Conservation (phyloP, 2,113 vertebrate genomes). For the Solea senegalensis region DNA sequence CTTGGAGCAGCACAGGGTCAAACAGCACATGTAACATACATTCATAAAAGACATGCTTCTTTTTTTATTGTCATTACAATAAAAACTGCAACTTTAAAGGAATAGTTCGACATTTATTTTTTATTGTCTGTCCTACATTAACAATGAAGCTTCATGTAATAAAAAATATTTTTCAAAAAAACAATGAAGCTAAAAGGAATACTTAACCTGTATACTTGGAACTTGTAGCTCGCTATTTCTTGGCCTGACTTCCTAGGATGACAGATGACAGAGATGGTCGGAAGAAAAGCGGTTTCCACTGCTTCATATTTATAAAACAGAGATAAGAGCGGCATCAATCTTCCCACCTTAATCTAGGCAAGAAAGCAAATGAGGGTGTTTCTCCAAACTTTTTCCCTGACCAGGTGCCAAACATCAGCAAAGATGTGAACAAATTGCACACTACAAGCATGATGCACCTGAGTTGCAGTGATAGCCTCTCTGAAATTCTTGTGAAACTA, state of each 20-base stretch:
- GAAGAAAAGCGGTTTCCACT: too few relatives aligned
- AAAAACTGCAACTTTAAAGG: not conserved
- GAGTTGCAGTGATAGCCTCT: not conserved
- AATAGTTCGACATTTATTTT: not conserved
- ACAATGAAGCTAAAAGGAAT: too few relatives aligned
- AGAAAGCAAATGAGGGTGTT: not conserved
- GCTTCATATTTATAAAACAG: too few relatives aligned
- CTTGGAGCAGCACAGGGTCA: too few relatives aligned
- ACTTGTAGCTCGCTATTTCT: not conserved
- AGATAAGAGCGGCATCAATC: not conserved
- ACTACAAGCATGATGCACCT: not conserved
- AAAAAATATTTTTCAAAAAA: too few relatives aligned
- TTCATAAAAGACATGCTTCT: too few relatives aligned
- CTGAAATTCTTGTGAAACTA: conserved; percentile 15
- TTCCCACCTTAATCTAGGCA: not conserved
- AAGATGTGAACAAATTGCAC: not conserved
- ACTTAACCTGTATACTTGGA: too few relatives aligned
- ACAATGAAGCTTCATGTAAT: not conserved
- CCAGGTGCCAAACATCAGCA: not conserved
- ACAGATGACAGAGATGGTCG: too few relatives aligned
- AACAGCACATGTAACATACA: too few relatives aligned
- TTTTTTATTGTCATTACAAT: too few relatives aligned
- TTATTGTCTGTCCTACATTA: not conserved
- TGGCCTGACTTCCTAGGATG: not conserved
- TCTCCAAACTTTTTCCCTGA: not conserved